Conservation (phyloP, 2,888 invertebrate genomes). For the Plusia festucae region DNA sequence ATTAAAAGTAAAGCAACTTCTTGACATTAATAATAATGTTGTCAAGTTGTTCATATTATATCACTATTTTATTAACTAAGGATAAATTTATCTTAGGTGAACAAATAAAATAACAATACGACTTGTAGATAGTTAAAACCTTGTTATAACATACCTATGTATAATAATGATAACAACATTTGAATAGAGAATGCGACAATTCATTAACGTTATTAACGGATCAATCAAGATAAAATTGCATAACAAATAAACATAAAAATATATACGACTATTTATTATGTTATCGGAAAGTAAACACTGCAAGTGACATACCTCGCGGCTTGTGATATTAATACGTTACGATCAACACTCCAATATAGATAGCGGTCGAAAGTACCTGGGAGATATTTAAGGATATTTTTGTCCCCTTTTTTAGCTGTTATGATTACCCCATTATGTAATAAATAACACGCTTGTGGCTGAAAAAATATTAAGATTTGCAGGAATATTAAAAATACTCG, state of each 20-base stretch:
- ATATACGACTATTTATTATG: slow-evolving; percentile 13
- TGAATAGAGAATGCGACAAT: not conserved
- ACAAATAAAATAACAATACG: too few relatives aligned
- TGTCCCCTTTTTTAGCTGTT: not conserved
- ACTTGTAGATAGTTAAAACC: too few relatives aligned
- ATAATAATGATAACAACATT: not conserved
- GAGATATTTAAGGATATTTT: not conserved
- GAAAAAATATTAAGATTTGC: not conserved
- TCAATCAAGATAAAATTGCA: slow-evolving; percentile 6
- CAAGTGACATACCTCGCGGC: slow-evolving; percentile 48
- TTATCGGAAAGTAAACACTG: slow-evolving; percentile 57
- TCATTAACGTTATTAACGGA: not conserved
- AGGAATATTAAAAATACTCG: too few relatives aligned
- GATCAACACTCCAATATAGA: slow-evolving; percentile 26
- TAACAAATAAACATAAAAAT: not conserved
- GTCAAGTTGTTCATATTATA: too few relatives aligned
- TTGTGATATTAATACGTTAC: slow-evolving; percentile 60
- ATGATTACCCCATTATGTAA: not conserved
- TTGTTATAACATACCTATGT: too few relatives aligned
- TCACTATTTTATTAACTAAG: too few relatives aligned
- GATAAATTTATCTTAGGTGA: too few relatives aligned
- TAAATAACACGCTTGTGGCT: not conserved
- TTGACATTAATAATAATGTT: too few relatives aligned
- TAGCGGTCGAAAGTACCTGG: slow-evolving; percentile 15
- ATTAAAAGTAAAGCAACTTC: too few relatives aligned